Evolutionary conservation across 2,797 vertebrate genomes (phyloP).

Genomic region (Psittacula echo): DNA sequence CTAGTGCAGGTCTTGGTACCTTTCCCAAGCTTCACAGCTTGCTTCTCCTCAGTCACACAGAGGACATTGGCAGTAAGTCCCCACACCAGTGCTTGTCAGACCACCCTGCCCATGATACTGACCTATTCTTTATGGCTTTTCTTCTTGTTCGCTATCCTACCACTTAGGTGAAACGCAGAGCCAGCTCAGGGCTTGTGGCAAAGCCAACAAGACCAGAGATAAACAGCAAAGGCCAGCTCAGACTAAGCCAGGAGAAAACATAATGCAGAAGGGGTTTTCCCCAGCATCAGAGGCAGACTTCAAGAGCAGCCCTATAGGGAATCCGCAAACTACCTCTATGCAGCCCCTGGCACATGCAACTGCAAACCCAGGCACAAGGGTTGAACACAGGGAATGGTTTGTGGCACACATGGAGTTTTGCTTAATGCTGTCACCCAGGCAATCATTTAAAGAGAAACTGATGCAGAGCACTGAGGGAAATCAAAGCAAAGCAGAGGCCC

Average conservation of each 20-base stretch:
- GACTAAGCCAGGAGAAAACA: not conserved
- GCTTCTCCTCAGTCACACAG: not conserved
- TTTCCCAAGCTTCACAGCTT: not conserved
- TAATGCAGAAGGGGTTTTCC: not conserved
- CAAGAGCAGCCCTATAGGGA: not conserved
- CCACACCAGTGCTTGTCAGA: not conserved
- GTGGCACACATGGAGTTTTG: not conserved
- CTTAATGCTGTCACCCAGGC: not conserved
- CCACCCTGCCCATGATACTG: not conserved
- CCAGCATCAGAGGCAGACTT: not conserved
- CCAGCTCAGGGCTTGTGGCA: not conserved
- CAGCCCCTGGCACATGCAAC: not conserved
- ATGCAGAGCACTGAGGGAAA: not conserved
- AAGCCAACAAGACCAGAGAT: not conserved
- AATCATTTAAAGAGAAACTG: not conserved
- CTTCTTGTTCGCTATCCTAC: not conserved
- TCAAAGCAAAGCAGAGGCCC: not conserved
- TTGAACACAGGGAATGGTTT: not conserved
- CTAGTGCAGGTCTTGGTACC: fast-evolving
- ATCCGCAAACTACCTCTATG: not conserved
- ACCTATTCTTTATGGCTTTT: not conserved
- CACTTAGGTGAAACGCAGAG: not conserved
- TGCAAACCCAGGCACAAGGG: not conserved
- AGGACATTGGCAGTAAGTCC: not conserved
- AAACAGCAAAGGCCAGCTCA: not conserved